phyloP scores from a whole-genome alignment of 2,797 vertebrate genomes.

The Enteromius afrohamiltoni region DNA sequence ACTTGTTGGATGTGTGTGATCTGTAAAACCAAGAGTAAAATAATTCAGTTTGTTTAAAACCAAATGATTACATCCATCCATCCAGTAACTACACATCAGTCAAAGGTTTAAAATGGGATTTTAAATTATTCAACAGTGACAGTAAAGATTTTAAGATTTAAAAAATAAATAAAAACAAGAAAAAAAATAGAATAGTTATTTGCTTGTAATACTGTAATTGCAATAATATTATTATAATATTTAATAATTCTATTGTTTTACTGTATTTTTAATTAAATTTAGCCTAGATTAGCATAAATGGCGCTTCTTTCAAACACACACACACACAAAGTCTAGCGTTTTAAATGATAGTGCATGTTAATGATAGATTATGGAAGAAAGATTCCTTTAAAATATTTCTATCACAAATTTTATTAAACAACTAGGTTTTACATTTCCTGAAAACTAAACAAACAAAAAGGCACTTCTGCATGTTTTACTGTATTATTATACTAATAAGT shows the following conservation, averaged over 20 bases:
- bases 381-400: background rate
- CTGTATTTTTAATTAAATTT: background rate
- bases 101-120: background rate
- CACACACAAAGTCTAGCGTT: background rate
- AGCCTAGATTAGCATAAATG: background rate
- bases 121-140: background rate
- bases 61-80: background rate
- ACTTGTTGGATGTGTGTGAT: slow-evolving; percentile 93
- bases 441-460: background rate
- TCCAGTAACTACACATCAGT: too few species aligned
- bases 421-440: background rate
- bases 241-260: background rate
- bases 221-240: background rate
- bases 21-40: slow-evolving; percentile 68
- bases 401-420: background rate
- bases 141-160: background rate
- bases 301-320: background rate
- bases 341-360: background rate
- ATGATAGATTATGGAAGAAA: background rate
- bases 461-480: background rate
- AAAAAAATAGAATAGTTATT: background rate
- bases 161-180: background rate
- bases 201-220: background rate
- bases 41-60: background rate
- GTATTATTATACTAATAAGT: background rate